These are phyloP conservation scores for Sebastes vulpes DNA, from an alignment of 2,797 vertebrate species.

Conservation along the genomic window DNA sequence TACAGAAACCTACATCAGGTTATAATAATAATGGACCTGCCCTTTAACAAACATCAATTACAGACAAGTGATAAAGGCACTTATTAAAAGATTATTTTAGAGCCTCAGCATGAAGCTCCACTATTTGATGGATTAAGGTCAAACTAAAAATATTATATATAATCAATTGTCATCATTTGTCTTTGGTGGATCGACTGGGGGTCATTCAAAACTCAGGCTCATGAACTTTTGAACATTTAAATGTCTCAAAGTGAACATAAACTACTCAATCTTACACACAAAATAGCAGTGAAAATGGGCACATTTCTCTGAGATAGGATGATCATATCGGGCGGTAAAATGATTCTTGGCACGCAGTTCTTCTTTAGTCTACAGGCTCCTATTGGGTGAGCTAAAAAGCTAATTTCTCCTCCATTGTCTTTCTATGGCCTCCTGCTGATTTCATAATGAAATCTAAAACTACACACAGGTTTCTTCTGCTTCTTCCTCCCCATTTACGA, in stretches of 20 bases:
- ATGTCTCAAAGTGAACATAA: neutral
- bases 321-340: constrained; percentile 5
- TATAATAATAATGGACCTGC: neutral
- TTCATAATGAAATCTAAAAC: constrained; percentile 45
- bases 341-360: neutral
- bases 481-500: neutral
- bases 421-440: constrained; percentile 26
- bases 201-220: neutral
- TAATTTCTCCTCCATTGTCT: constrained; percentile 18
- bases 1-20: too few species aligned
- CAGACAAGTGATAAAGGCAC: neutral
- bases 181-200: neutral
- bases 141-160: neutral
- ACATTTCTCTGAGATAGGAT: constrained; percentile 8
- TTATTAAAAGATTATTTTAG: neutral
- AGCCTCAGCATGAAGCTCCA: neutral
- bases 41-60: neutral
- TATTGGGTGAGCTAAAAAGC: constrained; percentile 9
- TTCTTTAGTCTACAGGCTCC: constrained; percentile 6
- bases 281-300: neutral
- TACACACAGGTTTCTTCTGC: neutral
- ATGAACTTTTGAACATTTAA: neutral
- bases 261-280: neutral
- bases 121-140: neutral
- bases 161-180: neutral